These are phyloP conservation scores for Epizoanthus illoricatus DNA, from an alignment of 92 coral and sea anemone genomes.

Conservation along the genomic window DNA sequence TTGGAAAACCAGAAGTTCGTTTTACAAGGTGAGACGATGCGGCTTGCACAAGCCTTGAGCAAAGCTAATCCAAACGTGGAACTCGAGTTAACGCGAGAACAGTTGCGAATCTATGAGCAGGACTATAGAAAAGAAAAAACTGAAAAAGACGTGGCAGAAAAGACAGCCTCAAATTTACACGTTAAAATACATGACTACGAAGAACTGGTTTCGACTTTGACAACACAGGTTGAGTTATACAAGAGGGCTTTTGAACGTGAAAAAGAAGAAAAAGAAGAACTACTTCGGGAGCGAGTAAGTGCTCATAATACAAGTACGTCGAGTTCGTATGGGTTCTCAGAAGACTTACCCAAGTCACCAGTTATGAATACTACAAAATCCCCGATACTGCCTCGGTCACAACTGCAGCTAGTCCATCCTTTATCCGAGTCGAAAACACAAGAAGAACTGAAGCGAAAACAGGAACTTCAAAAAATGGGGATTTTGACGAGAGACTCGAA, in stretches of 20 bases:
- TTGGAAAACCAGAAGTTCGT: conserved; percentile 78
- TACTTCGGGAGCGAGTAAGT: conserved; percentile 40
- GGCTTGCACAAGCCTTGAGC: conserved; percentile 78
- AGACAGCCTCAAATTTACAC: conserved; percentile 59
- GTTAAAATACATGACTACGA: conserved; percentile 74
- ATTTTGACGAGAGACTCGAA: conserved; percentile 78
- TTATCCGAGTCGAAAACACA: conserved; percentile 55
- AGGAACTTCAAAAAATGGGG: conserved; percentile 82
- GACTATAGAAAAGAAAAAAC: conserved; percentile 82
- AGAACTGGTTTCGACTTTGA: conserved; percentile 76
- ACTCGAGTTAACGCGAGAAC: conserved; percentile 71
- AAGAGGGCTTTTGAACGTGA: conserved; percentile 85
- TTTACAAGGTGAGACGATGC: conserved; percentile 69
- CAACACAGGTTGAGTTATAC: conserved; percentile 84
- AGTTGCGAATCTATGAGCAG: conserved; percentile 75
- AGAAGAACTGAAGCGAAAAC: conserved; percentile 65
- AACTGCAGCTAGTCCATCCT: conserved; percentile 83
- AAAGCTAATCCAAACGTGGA: conserved; percentile 55
- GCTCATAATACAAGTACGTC: not conserved
- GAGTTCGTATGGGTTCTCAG: conserved; percentile 11
- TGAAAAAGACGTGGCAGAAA: conserved; percentile 79
- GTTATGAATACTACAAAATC: not conserved
- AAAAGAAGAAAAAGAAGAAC: conserved; percentile 68
- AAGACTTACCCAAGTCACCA: conserved; percentile 25
- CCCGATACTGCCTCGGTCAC: conserved; percentile 57